phyloP scores from a whole-genome alignment of 2,888 invertebrate species.

The Empis livida region DNA sequence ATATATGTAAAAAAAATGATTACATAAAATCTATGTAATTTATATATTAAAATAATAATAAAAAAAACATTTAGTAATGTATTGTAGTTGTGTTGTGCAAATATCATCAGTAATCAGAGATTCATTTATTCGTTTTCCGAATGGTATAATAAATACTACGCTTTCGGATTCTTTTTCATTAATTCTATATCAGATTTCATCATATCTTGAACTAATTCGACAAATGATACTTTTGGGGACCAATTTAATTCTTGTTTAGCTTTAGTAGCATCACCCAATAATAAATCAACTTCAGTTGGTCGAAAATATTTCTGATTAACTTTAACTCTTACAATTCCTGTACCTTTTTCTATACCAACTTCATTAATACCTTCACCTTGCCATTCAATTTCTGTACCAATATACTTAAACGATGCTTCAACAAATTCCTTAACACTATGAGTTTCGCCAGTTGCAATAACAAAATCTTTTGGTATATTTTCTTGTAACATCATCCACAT shows the following conservation, averaged over 20 bases:
- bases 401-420: slow-evolving; percentile 73
- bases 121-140: too few relatives aligned
- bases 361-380: slow-evolving; percentile 74
- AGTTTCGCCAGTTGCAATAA: slow-evolving; percentile 90
- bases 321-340: slow-evolving; percentile 64
- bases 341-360: slow-evolving; percentile 52
- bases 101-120: too few relatives aligned
- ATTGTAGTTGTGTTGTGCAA: too few relatives aligned
- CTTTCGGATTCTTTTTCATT: slow-evolving; percentile 83
- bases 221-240: slow-evolving; percentile 69
- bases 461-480: slow-evolving; percentile 84
- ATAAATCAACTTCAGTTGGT: slow-evolving; percentile 92
- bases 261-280: slow-evolving; percentile 89
- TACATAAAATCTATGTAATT: too few relatives aligned
- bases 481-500: slow-evolving; percentile 99
- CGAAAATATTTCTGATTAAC: slow-evolving; percentile 92
- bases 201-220: slow-evolving; percentile 87
- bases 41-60: too few relatives aligned
- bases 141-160: slow-evolving; percentile 38
- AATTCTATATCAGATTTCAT: slow-evolving; percentile 78
- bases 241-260: slow-evolving; percentile 79
- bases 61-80: too few relatives aligned
- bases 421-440: slow-evolving; percentile 97
- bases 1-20: too few relatives aligned
- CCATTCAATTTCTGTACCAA: slow-evolving; percentile 75